These are phyloP conservation scores for Drosophila falleni DNA, from an alignment of 2,888 invertebrate genomes.

Conservation along the genomic window DNA sequence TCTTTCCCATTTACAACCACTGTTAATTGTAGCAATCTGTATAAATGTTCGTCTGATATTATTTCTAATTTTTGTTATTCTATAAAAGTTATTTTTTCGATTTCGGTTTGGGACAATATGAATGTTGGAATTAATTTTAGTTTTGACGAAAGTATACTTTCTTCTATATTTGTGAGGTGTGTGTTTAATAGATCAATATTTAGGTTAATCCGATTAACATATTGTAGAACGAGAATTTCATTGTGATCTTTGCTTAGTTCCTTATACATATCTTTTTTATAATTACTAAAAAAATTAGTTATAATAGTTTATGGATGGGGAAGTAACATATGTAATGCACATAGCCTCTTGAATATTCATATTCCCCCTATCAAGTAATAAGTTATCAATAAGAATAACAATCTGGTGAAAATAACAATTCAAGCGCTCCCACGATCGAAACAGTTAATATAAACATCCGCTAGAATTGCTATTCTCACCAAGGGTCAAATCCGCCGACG, in stretches of 20 bases:
- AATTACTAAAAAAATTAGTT: slow-evolving; percentile 3
- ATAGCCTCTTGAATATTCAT: too few species aligned
- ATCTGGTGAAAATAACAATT: too few species aligned
- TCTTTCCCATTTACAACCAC: background rate
- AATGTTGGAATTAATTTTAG: slow-evolving; percentile 2
- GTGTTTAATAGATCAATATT: slow-evolving; percentile 2
- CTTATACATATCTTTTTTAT: background rate
- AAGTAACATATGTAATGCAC: too few species aligned
- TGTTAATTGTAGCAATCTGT: background rate
- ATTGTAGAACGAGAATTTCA: background rate
- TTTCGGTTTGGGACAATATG: slow-evolving; percentile 1
- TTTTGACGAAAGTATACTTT: slow-evolving; percentile 3
- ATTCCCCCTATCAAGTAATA: too few species aligned
- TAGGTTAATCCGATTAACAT: background rate
- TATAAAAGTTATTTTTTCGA: background rate
- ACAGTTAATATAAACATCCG: too few species aligned
- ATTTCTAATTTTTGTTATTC: slow-evolving; percentile 2
- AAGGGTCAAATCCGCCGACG: too few species aligned
- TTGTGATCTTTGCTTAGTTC: background rate
- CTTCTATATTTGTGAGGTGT: background rate
- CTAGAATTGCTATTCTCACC: too few species aligned
- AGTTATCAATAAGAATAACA: too few species aligned
- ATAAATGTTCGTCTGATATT: slow-evolving; percentile 1
- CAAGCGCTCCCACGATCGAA: too few species aligned
- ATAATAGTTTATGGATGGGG: background rate